A percentile compares a stretch with the other conserved stretches of the same genome.
phyloP scores from a whole-genome alignment of 2,888 invertebrate species.

The Lycia hirtaria region DNA sequence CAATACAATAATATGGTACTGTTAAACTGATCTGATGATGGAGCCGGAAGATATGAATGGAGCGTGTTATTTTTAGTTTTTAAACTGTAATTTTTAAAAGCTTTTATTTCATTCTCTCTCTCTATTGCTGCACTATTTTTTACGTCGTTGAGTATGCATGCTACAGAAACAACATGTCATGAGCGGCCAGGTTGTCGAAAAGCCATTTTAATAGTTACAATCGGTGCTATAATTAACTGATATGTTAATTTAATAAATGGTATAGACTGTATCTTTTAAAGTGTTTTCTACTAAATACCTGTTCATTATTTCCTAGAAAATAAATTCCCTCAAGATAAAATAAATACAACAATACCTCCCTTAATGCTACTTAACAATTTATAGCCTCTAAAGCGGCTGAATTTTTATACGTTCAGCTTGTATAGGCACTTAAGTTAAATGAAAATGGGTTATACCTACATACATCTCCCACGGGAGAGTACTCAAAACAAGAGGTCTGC shows the following conservation, averaged over 20 bases:
- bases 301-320: not conserved
- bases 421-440: constrained; percentile 29
- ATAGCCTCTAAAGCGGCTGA: constrained; percentile 30
- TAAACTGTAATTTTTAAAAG: too few relatives aligned
- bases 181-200: too few relatives aligned
- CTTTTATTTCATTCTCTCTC: too few relatives aligned
- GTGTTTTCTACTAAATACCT: not conserved
- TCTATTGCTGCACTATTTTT: too few relatives aligned
- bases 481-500: constrained; percentile 13
- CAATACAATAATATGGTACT: too few relatives aligned
- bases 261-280: not conserved
- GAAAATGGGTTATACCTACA: constrained; percentile 23
- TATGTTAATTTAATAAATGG: not conserved
- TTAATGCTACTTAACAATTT: constrained; percentile 33
- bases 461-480: constrained; percentile 17
- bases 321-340: constrained; percentile 7
- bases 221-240: too few relatives aligned
- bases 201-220: too few relatives aligned
- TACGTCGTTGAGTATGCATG: too few relatives aligned
- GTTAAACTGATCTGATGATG: too few relatives aligned
- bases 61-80: too few relatives aligned
- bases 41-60: too few relatives aligned
- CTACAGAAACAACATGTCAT: too few relatives aligned
- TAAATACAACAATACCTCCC: constrained; percentile 23
- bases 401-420: constrained; percentile 24